Percentiles rank a stretch among this genome's conserved stretches.
phyloP scores from a whole-genome alignment of 2,888 invertebrate species.

The Caenorhabditis wallacei region DNA sequence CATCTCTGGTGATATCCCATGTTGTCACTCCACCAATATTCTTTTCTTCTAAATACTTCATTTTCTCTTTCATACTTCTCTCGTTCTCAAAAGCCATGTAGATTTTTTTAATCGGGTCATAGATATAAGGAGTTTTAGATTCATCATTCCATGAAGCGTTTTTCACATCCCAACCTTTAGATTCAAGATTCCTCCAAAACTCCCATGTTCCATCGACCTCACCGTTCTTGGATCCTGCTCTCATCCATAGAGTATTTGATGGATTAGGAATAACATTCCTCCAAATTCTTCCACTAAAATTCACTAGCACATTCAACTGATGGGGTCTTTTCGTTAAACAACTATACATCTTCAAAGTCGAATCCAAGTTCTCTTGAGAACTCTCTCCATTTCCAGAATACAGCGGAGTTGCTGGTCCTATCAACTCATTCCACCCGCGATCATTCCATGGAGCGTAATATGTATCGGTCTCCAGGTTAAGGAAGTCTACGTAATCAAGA shows the following conservation, averaged over 20 bases:
- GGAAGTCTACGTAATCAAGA: neutral
- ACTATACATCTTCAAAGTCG: conserved; percentile 58
- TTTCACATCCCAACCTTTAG: neutral
- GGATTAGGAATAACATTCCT: neutral
- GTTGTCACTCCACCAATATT: conserved; percentile 10
- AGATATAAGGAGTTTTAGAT: conserved; percentile 10
- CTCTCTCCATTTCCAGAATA: conserved; percentile 42
- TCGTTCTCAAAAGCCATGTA: conserved; percentile 18
- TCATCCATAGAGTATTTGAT: conserved; percentile 1
- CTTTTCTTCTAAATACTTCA: neutral
- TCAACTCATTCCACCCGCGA: conserved; percentile 62
- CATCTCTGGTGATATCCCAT: conserved; percentile 60
- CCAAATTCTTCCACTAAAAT: conserved; percentile 14
- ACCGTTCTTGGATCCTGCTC: neutral
- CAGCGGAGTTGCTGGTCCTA: conserved; percentile 74
- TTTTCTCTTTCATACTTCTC: conserved; percentile 14
- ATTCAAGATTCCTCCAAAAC: conserved; percentile 4
- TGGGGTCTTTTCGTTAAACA: neutral
- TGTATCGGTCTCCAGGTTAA: neutral
- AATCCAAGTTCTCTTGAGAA: conserved; percentile 69
- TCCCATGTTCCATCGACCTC: conserved; percentile 9
- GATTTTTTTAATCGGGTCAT: no score
- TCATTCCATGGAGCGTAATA: neutral
- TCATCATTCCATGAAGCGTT: conserved; percentile 12
- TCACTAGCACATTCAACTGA: neutral